Percentiles rank a stretch among this genome's conserved stretches.
Conservation (phyloP, 53 echinoderm and acorn worm species). For the Arbacia lixula region DNA sequence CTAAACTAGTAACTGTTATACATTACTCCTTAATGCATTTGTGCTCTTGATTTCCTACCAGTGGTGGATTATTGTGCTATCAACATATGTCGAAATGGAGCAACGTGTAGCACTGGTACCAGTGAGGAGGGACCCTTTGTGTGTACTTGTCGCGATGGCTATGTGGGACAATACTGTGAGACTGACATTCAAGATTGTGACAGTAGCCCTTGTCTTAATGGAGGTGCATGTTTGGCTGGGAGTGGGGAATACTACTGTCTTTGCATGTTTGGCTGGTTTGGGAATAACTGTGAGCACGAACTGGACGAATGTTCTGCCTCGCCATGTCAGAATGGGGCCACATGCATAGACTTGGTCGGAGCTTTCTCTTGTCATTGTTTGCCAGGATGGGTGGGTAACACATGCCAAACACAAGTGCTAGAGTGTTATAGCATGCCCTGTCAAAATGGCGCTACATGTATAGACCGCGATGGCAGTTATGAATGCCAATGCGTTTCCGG, state of each 20-base stretch:
- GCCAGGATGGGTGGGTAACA: no score
- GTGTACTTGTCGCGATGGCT: slow-evolving; percentile 38
- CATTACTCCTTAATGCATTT: no score
- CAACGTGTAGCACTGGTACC: neutral
- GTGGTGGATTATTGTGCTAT: no score
- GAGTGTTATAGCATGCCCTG: slow-evolving; percentile 57
- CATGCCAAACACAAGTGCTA: slow-evolving; percentile 8
- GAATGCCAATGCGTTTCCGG: slow-evolving; percentile 55
- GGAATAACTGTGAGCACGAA: neutral
- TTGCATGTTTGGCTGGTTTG: slow-evolving; percentile 14
- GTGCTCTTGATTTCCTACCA: no score
- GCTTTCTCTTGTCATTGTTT: no score
- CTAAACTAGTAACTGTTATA: no score
- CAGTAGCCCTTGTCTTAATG: no score
- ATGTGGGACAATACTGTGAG: neutral
- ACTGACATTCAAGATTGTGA: neutral
- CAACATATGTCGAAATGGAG: slow-evolving; percentile 37
- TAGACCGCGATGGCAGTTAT: slow-evolving; percentile 27
- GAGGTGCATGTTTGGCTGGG: neutral
- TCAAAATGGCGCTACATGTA: slow-evolving; percentile 70
- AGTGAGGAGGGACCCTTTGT: slow-evolving; percentile 15
- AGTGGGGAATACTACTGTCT: neutral
- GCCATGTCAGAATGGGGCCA: no score
- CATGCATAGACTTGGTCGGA: no score
- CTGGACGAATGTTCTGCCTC: slow-evolving; percentile 18